phyloP scores from a whole-genome alignment of 2,888 invertebrate genomes.

The Fabriciana adippe region DNA sequence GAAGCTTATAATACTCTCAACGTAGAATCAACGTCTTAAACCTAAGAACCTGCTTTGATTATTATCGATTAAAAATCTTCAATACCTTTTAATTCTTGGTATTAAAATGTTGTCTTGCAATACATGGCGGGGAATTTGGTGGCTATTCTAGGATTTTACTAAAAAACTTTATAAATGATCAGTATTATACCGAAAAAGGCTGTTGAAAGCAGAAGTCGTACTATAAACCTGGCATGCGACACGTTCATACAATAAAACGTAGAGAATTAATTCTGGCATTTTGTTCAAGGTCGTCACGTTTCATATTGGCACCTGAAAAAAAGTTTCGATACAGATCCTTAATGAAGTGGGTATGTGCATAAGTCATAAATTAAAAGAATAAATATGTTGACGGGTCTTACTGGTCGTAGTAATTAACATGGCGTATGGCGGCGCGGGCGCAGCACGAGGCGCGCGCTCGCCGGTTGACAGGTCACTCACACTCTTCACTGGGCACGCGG shows the following conservation, averaged over 20 bases:
- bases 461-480: slow-evolving; percentile 70
- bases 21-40: not conserved
- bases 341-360: slow-evolving; percentile 63
- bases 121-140: slow-evolving; percentile 74
- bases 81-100: slow-evolving; percentile 61
- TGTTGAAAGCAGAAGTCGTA: slow-evolving; percentile 60
- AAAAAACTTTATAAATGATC: slow-evolving; percentile 63
- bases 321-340: slow-evolving; percentile 58
- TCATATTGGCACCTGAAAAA: slow-evolving; percentile 49
- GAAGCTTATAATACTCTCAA: slow-evolving; percentile 3
- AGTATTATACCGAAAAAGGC: slow-evolving; percentile 72
- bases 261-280: slow-evolving; percentile 71
- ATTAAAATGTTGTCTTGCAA: slow-evolving; percentile 67
- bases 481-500: slow-evolving; percentile 56
- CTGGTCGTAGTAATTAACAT: slow-evolving; percentile 77
- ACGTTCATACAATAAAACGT: slow-evolving; percentile 64
- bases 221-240: slow-evolving; percentile 43
- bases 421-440: slow-evolving; percentile 60
- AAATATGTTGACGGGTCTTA: slow-evolving; percentile 73
- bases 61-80: not conserved
- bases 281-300: slow-evolving; percentile 60
- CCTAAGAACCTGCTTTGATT: slow-evolving; percentile 4
- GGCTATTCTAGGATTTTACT: slow-evolving; percentile 69
- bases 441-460: slow-evolving; percentile 50
- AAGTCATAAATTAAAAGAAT: slow-evolving; percentile 67